Percentiles rank a stretch among this genome's conserved stretches.
phyloP scores from a whole-genome alignment of 2,113 vertebrate genomes.

The Alosa alosa region DNA sequence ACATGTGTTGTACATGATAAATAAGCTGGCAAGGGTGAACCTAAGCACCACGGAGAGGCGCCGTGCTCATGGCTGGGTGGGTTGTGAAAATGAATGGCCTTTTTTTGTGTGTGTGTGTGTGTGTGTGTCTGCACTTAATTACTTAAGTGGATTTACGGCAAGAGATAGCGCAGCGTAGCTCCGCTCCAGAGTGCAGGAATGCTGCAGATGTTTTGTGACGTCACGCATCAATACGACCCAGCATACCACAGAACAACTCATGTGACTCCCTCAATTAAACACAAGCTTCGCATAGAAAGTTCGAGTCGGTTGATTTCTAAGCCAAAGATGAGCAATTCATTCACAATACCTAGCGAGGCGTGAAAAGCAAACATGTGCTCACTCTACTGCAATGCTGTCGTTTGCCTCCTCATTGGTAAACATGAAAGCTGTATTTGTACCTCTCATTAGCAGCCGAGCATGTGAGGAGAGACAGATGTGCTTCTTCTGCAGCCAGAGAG shows the following conservation, averaged over 20 bases:
- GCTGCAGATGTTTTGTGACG: constrained; percentile 7
- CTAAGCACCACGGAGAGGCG: too few relatives aligned
- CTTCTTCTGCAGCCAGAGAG: constrained; percentile 5
- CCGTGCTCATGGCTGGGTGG: too few relatives aligned
- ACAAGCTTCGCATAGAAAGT: not conserved
- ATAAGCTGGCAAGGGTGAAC: too few relatives aligned
- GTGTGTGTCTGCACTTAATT: not conserved
- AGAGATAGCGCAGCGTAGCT: too few relatives aligned
- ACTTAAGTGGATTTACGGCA: too few relatives aligned
- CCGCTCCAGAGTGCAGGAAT: not conserved
- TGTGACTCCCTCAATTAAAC: not conserved
- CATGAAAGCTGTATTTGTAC: not conserved
- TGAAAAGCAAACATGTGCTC: not conserved
- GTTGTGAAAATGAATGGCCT: not conserved
- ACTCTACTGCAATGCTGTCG: not conserved
- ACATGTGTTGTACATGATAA: too few relatives aligned
- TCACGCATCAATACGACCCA: not conserved
- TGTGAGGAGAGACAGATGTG: constrained; percentile 26
- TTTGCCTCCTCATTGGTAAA: not conserved
- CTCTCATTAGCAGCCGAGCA: not conserved
- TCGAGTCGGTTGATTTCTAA: not conserved
- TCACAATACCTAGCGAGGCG: not conserved
- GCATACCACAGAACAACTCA: not conserved
- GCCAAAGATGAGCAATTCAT: constrained; percentile 9
- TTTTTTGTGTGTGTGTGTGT: not conserved